phyloP scores from a whole-genome alignment of 2,797 vertebrate species.

The Masticophis lateralis region DNA sequence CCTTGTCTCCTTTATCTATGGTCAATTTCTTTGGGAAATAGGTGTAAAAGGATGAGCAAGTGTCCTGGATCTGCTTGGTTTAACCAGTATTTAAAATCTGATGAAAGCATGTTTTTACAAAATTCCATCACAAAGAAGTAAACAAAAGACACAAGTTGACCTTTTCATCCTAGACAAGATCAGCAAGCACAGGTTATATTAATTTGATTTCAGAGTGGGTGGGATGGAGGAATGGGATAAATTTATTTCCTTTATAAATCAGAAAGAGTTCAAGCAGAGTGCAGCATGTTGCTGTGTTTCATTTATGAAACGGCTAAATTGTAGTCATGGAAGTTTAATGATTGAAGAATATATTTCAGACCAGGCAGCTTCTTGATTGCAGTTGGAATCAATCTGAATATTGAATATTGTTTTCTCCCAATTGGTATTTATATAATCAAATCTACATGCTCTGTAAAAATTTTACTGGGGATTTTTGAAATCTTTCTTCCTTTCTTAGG shows the following conservation, averaged over 20 bases:
- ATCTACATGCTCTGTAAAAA: background rate
- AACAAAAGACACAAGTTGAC: conserved; percentile 3
- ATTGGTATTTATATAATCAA: background rate
- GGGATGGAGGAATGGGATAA: background rate
- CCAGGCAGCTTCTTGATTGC: background rate
- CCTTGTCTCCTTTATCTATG: background rate
- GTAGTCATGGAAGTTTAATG: background rate
- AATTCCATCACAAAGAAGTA: conserved; percentile 2
- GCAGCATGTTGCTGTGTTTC: background rate
- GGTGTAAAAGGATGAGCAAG: background rate
- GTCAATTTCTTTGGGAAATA: background rate
- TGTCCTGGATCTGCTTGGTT: background rate
- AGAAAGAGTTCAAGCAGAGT: background rate
- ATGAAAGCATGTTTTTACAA: background rate
- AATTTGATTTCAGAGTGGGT: background rate
- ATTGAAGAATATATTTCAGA: background rate
- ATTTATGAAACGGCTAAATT: background rate
- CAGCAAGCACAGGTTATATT: background rate
- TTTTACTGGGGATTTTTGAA: background rate
- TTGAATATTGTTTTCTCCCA: background rate
- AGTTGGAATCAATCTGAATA: background rate
- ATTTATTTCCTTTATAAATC: conserved; percentile 17
- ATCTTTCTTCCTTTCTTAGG: background rate
- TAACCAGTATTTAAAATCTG: background rate
- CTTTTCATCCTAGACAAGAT: background rate